These are phyloP conservation scores for Plagodis dolabraria DNA, from an alignment of 2,888 invertebrate species.

Conservation along the genomic window DNA sequence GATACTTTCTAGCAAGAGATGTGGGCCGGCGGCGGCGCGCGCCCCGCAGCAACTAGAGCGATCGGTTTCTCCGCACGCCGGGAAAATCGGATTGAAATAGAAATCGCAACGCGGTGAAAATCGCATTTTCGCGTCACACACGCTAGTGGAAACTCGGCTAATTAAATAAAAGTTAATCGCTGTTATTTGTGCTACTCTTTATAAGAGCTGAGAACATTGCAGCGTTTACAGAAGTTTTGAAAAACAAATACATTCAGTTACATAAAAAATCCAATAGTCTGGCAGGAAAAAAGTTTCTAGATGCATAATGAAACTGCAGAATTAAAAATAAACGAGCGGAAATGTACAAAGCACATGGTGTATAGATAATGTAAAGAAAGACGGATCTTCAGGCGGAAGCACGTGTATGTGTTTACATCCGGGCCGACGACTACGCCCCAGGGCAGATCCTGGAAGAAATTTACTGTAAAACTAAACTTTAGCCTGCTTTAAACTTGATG, in stretches of 20 bases:
- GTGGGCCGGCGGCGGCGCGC: slow-evolving; percentile 61
- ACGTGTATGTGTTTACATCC: slow-evolving; percentile 79
- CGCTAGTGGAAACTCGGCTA: slow-evolving; percentile 63
- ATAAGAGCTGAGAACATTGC: background rate
- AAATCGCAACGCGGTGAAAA: slow-evolving; percentile 80
- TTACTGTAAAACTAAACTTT: no score
- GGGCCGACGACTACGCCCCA: slow-evolving; percentile 36
- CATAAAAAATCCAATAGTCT: slow-evolving; percentile 23
- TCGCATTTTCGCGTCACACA: slow-evolving; percentile 76
- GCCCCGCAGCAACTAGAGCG: slow-evolving; percentile 78
- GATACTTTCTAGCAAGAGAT: slow-evolving; percentile 84
- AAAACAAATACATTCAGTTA: slow-evolving; percentile 3
- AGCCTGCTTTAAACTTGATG: no score
- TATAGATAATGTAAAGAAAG: slow-evolving; percentile 1
- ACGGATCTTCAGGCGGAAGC: slow-evolving; percentile 62
- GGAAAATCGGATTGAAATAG: slow-evolving; percentile 85
- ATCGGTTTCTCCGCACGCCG: slow-evolving; percentile 81
- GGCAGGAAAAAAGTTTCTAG: slow-evolving; percentile 7
- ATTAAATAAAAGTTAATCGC: slow-evolving; percentile 18
- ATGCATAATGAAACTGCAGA: background rate
- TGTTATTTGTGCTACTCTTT: slow-evolving; percentile 7
- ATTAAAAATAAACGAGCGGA: no score
- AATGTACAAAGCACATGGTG: no score
- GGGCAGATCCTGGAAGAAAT: background rate
- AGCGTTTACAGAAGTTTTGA: background rate